A percentile compares a stretch with the other conserved stretches of the same genome.
Evolutionary conservation across 2,113 vertebrate species (phyloP).

Genomic region (zebrafish (Danio rerio)): DNA sequence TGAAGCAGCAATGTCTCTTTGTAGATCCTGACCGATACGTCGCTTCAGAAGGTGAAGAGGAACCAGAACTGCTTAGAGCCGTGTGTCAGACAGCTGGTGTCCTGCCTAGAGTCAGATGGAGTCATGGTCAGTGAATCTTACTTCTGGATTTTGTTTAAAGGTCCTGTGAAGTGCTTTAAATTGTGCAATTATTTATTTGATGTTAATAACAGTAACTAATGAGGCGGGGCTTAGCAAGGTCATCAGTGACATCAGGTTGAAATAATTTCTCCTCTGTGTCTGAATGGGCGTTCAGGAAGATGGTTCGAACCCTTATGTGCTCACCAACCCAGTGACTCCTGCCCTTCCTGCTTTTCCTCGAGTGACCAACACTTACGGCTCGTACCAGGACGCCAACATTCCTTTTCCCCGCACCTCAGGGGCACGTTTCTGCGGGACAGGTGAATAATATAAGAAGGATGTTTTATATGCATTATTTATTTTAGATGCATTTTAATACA

Average conservation of each 20-base stretch:
- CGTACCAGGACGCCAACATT: constrained; percentile 98
- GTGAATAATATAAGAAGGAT: constrained; percentile 60
- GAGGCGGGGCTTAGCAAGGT: too few species aligned
- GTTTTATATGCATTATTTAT: not conserved
- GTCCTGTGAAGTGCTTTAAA: too few species aligned
- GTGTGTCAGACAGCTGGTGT: constrained; percentile 95
- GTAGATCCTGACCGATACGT: constrained; percentile 94
- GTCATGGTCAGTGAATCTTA: constrained; percentile 79
- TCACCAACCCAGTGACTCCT: constrained; percentile 87
- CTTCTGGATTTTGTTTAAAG: not conserved
- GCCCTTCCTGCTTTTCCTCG: constrained; percentile 90
- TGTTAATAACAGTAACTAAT: too few species aligned
- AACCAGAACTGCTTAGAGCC: constrained; percentile 99
- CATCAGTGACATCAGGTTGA: too few species aligned
- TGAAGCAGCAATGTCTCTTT: not conserved
- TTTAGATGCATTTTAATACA: not conserved
- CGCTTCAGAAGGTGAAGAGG: constrained; percentile 96
- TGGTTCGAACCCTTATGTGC: constrained; percentile 84
- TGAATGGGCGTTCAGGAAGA: constrained; percentile 88
- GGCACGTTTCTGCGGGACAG: constrained; percentile 96
- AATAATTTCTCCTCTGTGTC: constrained; percentile 14
- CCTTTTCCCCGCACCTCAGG: constrained; percentile 96
- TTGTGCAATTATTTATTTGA: too few species aligned
- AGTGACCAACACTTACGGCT: constrained; percentile 93
- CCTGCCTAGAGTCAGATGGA: constrained; percentile 89